phyloP scores from a whole-genome alignment of 2,888 invertebrate genomes.

The Cremastinae sp. region DNA sequence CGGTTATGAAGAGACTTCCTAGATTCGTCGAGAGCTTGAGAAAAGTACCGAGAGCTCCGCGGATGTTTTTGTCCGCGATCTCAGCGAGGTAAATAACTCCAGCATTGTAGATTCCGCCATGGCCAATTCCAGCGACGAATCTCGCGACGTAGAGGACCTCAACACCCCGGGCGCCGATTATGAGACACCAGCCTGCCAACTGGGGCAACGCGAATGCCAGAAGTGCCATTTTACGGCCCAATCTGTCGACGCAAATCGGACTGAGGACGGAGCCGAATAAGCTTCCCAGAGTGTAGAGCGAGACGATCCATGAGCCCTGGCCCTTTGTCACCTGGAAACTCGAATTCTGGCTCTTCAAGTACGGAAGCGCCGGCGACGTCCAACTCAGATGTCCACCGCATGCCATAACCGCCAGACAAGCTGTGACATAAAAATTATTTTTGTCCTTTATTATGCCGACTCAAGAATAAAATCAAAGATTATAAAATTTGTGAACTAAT shows the following conservation, averaged over 20 bases:
- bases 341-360: conserved; percentile 67
- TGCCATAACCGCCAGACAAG: conserved; percentile 72
- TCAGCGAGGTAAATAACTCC: conserved; percentile 84
- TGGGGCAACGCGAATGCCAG: conserved; percentile 71
- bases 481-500: no score
- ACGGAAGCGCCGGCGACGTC: conserved; percentile 74
- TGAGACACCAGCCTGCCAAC: conserved; percentile 72
- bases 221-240: conserved; percentile 73
- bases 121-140: conserved; percentile 80
- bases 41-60: conserved; percentile 83
- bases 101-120: conserved; percentile 80
- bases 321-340: conserved; percentile 68
- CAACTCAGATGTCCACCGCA: conserved; percentile 74
- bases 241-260: conserved; percentile 69
- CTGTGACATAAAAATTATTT: no score
- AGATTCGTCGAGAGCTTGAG: conserved; percentile 81
- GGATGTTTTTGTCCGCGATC: conserved; percentile 82
- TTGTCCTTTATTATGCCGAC: no score
- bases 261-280: conserved; percentile 70
- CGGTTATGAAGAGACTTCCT: conserved; percentile 74
- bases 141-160: conserved; percentile 77
- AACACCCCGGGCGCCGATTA: conserved; percentile 68
- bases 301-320: conserved; percentile 74
- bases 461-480: no score
- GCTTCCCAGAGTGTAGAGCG: conserved; percentile 72